Conservation (phyloP, 2,113 vertebrate species). For the Atrichornis clamosus region DNA sequence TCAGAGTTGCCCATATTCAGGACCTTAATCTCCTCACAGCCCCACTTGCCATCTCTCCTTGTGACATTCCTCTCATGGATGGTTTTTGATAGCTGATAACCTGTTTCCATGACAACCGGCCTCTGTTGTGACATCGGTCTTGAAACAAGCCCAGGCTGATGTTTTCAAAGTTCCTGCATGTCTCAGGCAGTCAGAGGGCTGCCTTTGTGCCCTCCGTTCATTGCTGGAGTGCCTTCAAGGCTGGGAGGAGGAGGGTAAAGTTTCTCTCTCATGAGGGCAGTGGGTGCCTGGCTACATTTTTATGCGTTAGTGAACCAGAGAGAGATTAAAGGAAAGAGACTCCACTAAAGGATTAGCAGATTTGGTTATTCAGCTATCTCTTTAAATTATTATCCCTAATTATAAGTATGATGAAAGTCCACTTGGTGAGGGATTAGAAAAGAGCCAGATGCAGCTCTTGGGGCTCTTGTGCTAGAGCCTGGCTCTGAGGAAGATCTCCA, state of each 20-base stretch:
- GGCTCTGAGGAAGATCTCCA: background rate
- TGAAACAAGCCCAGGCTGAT: conserved; percentile 1
- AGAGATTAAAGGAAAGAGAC: conserved; percentile 29
- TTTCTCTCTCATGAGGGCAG: conserved; percentile 44
- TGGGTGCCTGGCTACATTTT: conserved; percentile 20
- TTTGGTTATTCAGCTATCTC: conserved; percentile 50
- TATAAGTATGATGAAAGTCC: conserved; percentile 23
- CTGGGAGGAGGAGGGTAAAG: background rate
- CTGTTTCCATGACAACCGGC: conserved; percentile 37
- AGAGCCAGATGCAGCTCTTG: background rate
- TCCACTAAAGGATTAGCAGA: conserved; percentile 44
- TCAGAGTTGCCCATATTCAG: background rate
- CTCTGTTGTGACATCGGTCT: conserved; percentile 22
- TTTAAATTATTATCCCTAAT: conserved; percentile 61
- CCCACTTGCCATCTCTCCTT: background rate
- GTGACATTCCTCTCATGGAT: background rate
- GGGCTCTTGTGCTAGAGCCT: background rate
- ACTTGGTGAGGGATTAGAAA: conserved; percentile 33
- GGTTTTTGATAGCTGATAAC: conserved; percentile 19
- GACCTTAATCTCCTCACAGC: background rate
- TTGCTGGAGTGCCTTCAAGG: background rate
- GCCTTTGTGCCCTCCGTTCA: background rate
- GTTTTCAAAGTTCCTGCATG: conserved; percentile 35
- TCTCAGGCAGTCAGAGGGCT: background rate
- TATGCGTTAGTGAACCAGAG: background rate